A percentile compares a stretch with the other conserved stretches of the same genome.
phyloP scores from a whole-genome alignment of 2,888 invertebrate genomes.

The Leptopterna dolabrata region DNA sequence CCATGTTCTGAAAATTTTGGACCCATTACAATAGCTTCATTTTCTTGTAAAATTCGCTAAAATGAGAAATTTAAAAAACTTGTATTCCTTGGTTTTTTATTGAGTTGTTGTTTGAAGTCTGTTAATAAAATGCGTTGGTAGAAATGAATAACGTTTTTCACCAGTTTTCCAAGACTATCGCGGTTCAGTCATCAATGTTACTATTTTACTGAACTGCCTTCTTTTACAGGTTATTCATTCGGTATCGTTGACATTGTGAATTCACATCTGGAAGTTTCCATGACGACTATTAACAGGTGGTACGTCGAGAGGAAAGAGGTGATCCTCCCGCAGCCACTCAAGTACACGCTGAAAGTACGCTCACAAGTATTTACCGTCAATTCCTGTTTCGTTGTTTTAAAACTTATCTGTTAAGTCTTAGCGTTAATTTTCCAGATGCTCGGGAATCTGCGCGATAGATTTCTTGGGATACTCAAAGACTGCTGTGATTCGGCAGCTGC shows the following conservation, averaged over 20 bases:
- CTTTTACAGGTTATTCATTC: slow-evolving; percentile 66
- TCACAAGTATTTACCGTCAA: not conserved
- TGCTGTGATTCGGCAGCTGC: slow-evolving; percentile 89
- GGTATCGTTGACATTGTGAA: slow-evolving; percentile 65
- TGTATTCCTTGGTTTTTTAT: too few species aligned
- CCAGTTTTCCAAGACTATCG: too few species aligned
- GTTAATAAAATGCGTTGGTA: too few species aligned
- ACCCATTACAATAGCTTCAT: too few species aligned
- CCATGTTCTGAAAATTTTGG: too few species aligned
- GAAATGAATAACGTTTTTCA: too few species aligned
- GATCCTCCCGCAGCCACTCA: slow-evolving; percentile 76
- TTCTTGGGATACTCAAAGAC: slow-evolving; percentile 71
- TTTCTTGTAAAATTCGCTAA: too few species aligned
- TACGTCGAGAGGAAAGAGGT: slow-evolving; percentile 74
- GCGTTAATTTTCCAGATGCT: slow-evolving; percentile 60
- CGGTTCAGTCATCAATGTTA: too few species aligned
- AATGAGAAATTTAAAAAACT: too few species aligned
- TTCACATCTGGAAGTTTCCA: slow-evolving; percentile 60
- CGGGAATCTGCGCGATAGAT: slow-evolving; percentile 47
- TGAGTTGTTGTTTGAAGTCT: too few species aligned
- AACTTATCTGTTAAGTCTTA: not conserved
- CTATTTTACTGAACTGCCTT: too few species aligned
- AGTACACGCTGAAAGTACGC: slow-evolving; percentile 78
- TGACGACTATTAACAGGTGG: slow-evolving; percentile 70
- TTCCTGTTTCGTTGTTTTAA: not conserved